A percentile compares a stretch with the other conserved stretches of the same genome.
phyloP scores from a whole-genome alignment of 2,888 invertebrate genomes.

The Subacronicta megacephala region DNA sequence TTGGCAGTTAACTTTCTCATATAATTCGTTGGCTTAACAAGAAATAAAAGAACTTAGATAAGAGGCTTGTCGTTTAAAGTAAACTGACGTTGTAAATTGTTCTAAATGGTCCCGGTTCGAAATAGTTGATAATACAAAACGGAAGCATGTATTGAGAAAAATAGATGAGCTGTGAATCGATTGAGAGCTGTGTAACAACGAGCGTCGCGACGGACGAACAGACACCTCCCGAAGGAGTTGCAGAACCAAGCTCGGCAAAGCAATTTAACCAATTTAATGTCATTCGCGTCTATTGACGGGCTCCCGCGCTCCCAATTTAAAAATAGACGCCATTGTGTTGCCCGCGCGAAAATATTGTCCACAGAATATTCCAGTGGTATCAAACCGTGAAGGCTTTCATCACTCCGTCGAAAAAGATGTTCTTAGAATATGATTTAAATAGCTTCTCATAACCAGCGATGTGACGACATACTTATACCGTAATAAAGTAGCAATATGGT shows the following conservation, averaged over 20 bases:
- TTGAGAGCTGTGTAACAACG: slow-evolving; percentile 58
- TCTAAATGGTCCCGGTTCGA: slow-evolving; percentile 35
- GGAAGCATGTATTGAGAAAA: slow-evolving; percentile 60
- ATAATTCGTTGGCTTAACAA: slow-evolving; percentile 16
- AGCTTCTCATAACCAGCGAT: slow-evolving; percentile 71
- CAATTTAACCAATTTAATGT: slow-evolving; percentile 89
- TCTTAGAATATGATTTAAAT: slow-evolving; percentile 81
- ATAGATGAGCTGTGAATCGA: slow-evolving; percentile 68
- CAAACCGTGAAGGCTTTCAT: slow-evolving; percentile 43
- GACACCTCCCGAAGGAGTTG: slow-evolving; percentile 79
- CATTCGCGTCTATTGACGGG: slow-evolving; percentile 85
- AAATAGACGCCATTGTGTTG: slow-evolving; percentile 84
- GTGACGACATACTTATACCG: slow-evolving; percentile 78
- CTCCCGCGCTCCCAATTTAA: slow-evolving; percentile 85
- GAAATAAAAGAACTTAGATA: slow-evolving; percentile 13
- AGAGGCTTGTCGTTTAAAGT: slow-evolving; percentile 21
- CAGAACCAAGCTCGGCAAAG: slow-evolving; percentile 81
- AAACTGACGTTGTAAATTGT: slow-evolving; percentile 36
- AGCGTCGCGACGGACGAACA: slow-evolving; percentile 63
- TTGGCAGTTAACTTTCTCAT: slow-evolving; percentile 5
- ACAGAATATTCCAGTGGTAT: slow-evolving; percentile 37
- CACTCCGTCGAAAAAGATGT: slow-evolving; percentile 57
- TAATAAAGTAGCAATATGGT: slow-evolving; percentile 73
- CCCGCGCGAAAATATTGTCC: slow-evolving; percentile 71
- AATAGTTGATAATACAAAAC: slow-evolving; percentile 50